Evolutionary conservation across 2,797 vertebrate species (phyloP).

Genomic region (Halcyon leucocephala): DNA sequence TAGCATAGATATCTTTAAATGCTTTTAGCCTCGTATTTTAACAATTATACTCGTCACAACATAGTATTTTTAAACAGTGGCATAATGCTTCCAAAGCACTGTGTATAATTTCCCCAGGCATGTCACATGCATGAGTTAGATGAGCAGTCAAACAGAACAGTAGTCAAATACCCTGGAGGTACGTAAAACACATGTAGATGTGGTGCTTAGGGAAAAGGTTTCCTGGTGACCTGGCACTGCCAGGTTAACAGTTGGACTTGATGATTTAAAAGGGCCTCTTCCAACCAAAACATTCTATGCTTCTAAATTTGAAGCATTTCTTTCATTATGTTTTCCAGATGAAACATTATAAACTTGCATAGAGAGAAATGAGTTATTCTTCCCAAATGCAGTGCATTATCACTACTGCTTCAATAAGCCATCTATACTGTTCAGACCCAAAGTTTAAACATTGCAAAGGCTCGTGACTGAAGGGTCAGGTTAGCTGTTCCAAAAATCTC

Average conservation of each 20-base stretch:
- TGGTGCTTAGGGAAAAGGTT: not conserved
- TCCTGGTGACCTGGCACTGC: not conserved
- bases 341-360: conserved; percentile 56
- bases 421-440: not conserved
- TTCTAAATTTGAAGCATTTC: conserved; percentile 55
- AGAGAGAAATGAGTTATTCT: conserved; percentile 21
- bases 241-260: not conserved
- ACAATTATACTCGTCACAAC: conserved; percentile 53
- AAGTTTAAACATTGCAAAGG: conserved; percentile 14
- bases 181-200: not conserved
- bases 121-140: conserved; percentile 23
- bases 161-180: conserved; percentile 33
- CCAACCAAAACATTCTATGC: not conserved
- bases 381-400: not conserved
- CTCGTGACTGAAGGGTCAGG: conserved; percentile 10
- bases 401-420: conserved; percentile 65
- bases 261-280: not conserved
- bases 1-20: conserved; percentile 4
- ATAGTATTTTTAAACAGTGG: conserved; percentile 63
- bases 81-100: conserved; percentile 52
- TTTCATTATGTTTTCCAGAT: conserved; percentile 70
- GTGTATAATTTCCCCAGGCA: conserved; percentile 57
- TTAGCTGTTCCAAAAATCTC: not conserved
- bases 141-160: conserved; percentile 59
- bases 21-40: conserved; percentile 11